These are phyloP conservation scores for Ctenopoma multispine DNA, from an alignment of 2,797 vertebrate species.

Conservation along the genomic window DNA sequence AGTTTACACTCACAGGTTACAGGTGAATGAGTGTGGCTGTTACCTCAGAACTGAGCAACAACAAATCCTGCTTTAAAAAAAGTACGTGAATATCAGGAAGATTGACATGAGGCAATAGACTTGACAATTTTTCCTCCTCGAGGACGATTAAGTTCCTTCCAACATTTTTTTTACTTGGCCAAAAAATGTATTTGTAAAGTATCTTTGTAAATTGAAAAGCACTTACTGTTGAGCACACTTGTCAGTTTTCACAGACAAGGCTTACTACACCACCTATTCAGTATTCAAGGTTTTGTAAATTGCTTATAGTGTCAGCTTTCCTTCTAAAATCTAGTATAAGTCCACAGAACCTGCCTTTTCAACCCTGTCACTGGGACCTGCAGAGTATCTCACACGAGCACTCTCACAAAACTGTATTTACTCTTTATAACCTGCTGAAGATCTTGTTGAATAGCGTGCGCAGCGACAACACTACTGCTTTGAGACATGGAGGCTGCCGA, in stretches of 20 bases:
- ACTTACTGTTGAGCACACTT: slow-evolving; percentile 75
- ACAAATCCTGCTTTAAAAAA: slow-evolving; percentile 36
- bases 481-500: slow-evolving; percentile 21
- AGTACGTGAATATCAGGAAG: slow-evolving; percentile 25
- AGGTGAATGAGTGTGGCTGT: slow-evolving; percentile 35
- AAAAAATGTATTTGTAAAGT: slow-evolving; percentile 76
- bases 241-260: slow-evolving; percentile 56
- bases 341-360: slow-evolving; percentile 69
- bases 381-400: slow-evolving; percentile 45
- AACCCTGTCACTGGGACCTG: slow-evolving; percentile 65
- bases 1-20: slow-evolving; percentile 61
- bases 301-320: slow-evolving; percentile 65
- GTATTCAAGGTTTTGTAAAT: slow-evolving; percentile 71
- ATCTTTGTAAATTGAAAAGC: slow-evolving; percentile 80
- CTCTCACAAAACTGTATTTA: slow-evolving; percentile 65
- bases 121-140: slow-evolving; percentile 58
- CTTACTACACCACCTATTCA: slow-evolving; percentile 55
- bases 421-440: slow-evolving; percentile 73
- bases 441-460: slow-evolving; percentile 42
- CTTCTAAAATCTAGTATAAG: slow-evolving; percentile 55
- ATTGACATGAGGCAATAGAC: slow-evolving; percentile 47
- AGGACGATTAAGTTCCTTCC: slow-evolving; percentile 57
- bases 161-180: slow-evolving; percentile 69
- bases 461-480: slow-evolving; percentile 74
- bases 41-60: slow-evolving; percentile 39